Conservation (phyloP, 2,113 vertebrate genomes). For the Mus spicilegus region DNA sequence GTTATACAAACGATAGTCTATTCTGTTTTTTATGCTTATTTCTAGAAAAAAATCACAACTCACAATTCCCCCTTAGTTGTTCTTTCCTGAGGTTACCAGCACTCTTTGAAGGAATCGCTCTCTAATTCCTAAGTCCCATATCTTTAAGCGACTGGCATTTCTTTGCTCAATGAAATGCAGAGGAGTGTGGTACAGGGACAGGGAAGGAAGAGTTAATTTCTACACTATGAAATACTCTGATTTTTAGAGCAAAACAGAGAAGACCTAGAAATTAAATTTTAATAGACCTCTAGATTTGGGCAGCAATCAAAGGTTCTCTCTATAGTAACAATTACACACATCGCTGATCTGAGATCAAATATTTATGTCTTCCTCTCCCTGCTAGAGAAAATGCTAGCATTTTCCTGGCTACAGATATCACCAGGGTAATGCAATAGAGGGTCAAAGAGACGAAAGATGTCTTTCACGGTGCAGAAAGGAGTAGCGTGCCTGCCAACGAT, state of each 20-base stretch:
- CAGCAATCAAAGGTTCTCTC: conserved; percentile 73
- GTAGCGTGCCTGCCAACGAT: conserved; percentile 70
- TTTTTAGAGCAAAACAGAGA: conserved; percentile 43
- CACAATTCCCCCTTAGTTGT: background rate
- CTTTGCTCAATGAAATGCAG: background rate
- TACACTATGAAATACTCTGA: background rate
- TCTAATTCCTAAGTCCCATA: background rate
- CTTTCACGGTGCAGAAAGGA: conserved; percentile 69
- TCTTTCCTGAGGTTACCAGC: background rate
- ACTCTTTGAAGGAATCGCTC: background rate
- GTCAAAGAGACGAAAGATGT: conserved; percentile 86
- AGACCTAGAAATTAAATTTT: conserved; percentile 71
- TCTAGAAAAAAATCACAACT: background rate
- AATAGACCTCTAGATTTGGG: conserved; percentile 70
- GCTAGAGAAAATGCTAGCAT: conserved; percentile 52
- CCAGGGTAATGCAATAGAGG: conserved; percentile 84
- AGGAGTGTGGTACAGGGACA: background rate
- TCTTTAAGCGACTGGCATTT: background rate
- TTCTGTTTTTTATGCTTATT: background rate
- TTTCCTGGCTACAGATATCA: conserved; percentile 83
- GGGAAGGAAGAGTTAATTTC: conserved; percentile 47
- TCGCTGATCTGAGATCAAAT: conserved; percentile 79
- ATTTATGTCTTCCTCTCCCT: conserved; percentile 76
- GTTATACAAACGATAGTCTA: background rate
- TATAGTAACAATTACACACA: conserved; percentile 78